Evolutionary conservation across 1,140 invertebrate genomes (phyloP).

Genomic region (Drosophila asahinai): DNA sequence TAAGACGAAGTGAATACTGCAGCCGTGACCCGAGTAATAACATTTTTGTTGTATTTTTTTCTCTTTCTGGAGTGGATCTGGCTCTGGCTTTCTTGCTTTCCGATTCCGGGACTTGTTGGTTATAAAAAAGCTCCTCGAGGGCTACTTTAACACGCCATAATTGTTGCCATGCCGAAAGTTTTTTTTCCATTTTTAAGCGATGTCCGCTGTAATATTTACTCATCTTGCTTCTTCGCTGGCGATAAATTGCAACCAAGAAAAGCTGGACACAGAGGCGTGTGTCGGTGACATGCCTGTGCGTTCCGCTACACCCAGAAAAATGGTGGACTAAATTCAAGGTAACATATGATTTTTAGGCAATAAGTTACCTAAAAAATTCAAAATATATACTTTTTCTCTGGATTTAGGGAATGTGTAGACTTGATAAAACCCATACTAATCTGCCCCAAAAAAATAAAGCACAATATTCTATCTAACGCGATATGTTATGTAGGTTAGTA

Average conservation of each 20-base stretch:
- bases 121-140: not conserved
- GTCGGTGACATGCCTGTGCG: not conserved
- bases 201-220: not conserved
- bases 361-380: too few species aligned
- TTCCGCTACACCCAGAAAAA: not conserved
- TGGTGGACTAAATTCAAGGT: too few species aligned
- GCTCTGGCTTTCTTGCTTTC: too few species aligned
- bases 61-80: not conserved
- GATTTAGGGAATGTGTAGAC: too few species aligned
- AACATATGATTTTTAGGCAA: too few species aligned
- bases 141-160: conserved; percentile 31
- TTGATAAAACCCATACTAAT: too few species aligned
- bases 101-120: not conserved
- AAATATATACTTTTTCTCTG: too few species aligned
- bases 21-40: conserved; percentile 1
- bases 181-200: not conserved
- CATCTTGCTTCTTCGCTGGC: too few species aligned
- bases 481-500: too few species aligned
- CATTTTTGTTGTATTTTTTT: not conserved
- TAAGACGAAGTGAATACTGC: not conserved
- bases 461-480: too few species aligned
- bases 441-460: too few species aligned
- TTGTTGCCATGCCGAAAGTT: conserved; percentile 30
- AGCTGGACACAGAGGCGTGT: not conserved
- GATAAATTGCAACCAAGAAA: too few species aligned